Conservation (phyloP, 2,888 invertebrate genomes). For the Chrysolina oricalcia region DNA sequence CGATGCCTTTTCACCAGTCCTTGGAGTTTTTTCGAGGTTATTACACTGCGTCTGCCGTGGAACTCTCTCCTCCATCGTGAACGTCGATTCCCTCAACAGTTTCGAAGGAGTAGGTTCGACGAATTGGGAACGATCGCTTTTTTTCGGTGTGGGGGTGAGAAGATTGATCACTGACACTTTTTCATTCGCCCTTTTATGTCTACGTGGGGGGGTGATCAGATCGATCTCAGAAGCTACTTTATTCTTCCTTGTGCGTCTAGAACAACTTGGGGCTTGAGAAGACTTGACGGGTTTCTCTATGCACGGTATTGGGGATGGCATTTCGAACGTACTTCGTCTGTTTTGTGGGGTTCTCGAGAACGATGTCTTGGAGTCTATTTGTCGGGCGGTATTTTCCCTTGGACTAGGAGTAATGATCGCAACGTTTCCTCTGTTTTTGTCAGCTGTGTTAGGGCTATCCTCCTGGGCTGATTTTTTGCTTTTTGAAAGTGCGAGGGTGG, state of each 20-base stretch:
- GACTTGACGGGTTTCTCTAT: background rate
- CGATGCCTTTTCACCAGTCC: background rate
- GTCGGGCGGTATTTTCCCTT: background rate
- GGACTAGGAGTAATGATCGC: background rate
- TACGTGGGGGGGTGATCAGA: slow-evolving; percentile 19
- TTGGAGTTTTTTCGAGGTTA: background rate
- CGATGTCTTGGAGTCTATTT: background rate
- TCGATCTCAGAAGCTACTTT: background rate
- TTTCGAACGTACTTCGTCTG: slow-evolving; percentile 26
- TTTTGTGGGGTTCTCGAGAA: background rate
- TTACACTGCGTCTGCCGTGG: background rate
- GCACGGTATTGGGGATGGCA: slow-evolving; percentile 26
- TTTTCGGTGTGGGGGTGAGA: slow-evolving; percentile 12
- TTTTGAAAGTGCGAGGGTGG: too few relatives aligned
- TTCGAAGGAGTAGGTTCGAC: background rate
- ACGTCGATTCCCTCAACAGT: slow-evolving; percentile 16
- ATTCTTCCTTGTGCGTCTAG: background rate
- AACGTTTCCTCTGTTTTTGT: background rate
- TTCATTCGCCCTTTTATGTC: too few relatives aligned
- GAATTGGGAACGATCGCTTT: background rate
- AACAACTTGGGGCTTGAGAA: background rate
- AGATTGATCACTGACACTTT: too few relatives aligned
- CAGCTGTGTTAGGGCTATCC: slow-evolving; percentile 1
- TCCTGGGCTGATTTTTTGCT: background rate
- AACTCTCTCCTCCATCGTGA: slow-evolving; percentile 12